phyloP scores from a whole-genome alignment of 1,140 invertebrate genomes.

The Epicauta chinensis region DNA sequence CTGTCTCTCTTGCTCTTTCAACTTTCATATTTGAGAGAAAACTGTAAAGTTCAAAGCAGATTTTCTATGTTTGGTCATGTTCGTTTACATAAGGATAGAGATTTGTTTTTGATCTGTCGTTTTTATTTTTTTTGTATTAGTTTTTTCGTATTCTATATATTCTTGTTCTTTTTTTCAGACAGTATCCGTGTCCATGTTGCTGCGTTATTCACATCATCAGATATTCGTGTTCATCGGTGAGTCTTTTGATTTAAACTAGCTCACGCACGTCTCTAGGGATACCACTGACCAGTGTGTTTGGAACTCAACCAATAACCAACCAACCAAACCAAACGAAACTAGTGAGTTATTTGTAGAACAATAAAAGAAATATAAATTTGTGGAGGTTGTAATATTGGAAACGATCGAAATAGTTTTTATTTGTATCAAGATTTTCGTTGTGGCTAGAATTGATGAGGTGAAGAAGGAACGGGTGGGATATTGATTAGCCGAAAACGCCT shows the following conservation, averaged over 20 bases:
- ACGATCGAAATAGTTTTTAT: no score
- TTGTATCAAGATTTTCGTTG: no score
- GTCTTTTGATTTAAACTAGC: conserved; percentile 39
- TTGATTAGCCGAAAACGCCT: conserved; percentile 12
- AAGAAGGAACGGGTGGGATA: no score
- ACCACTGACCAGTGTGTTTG: neutral
- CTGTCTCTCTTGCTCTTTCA: no score
- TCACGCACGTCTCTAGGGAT: conserved; percentile 7
- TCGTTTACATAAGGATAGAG: conserved; percentile 4
- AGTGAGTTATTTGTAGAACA: neutral
- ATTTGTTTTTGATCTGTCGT: conserved; percentile 14
- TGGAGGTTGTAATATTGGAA: no score
- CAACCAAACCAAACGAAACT: no score
- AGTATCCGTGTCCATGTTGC: conserved; percentile 93
- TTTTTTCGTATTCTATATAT: no score
- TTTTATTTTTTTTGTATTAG: neutral
- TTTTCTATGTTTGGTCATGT: neutral
- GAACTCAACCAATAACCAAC: neutral
- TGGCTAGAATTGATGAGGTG: no score
- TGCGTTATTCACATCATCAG: conserved; percentile 98
- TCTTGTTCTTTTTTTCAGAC: conserved; percentile 71
- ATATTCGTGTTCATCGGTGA: conserved; percentile 98
- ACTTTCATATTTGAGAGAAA: no score
- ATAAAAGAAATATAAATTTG: no score
- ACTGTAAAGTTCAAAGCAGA: neutral